Evolutionary conservation across 2,113 vertebrate genomes (phyloP).

Genomic region (Tauraco erythrolophus): DNA sequence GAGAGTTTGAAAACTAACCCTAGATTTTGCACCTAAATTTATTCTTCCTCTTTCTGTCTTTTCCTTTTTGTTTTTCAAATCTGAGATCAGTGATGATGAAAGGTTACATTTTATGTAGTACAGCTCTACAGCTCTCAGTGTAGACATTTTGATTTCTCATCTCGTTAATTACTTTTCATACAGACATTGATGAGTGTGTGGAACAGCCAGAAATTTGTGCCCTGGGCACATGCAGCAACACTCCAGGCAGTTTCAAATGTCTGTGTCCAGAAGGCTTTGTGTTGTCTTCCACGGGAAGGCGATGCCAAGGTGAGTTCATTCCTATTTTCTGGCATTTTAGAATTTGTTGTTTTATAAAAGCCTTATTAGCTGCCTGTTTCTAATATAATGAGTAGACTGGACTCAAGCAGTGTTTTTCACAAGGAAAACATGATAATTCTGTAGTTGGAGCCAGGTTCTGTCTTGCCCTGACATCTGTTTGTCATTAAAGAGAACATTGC

Average conservation of each 20-base stretch:
- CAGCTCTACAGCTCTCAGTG: neutral
- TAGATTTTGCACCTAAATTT: neutral
- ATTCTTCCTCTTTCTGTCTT: neutral
- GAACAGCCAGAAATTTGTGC: conserved; percentile 89
- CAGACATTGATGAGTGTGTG: conserved; percentile 95
- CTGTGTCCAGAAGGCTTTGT: conserved; percentile 91
- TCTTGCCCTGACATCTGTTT: conserved; percentile 52
- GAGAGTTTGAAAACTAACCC: neutral
- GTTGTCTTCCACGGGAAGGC: conserved; percentile 88
- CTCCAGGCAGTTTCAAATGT: conserved; percentile 92
- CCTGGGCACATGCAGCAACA: conserved; percentile 93
- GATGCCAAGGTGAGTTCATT: conserved; percentile 88
- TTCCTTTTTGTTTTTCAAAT: neutral
- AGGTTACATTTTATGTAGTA: neutral
- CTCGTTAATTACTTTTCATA: conserved; percentile 25
- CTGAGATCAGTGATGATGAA: neutral
- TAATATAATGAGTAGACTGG: conserved; percentile 7
- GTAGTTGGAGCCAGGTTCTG: conserved; percentile 10
- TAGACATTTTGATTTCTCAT: neutral
- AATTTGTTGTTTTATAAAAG: conserved; percentile 18
- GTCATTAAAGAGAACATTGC: conserved; percentile 12
- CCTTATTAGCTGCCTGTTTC: conserved; percentile 20
- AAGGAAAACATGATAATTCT: conserved; percentile 42
- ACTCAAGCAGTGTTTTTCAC: conserved; percentile 22
- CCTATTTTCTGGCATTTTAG: neutral